phyloP scores from a whole-genome alignment of 2,888 invertebrate genomes.

The Sisyra nigra region DNA sequence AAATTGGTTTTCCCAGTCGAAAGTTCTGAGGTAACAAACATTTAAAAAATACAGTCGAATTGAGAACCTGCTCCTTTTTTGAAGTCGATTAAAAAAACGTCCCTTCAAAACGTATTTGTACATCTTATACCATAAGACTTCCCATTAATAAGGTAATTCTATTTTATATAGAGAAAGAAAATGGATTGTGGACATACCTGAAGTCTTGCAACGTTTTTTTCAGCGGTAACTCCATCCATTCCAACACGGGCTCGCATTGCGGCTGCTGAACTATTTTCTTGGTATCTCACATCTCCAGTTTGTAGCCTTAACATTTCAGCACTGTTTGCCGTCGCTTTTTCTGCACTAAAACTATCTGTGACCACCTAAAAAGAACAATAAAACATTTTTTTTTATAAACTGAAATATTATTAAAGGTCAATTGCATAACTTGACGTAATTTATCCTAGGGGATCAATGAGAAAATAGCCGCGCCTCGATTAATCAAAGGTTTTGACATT shows the following conservation, averaged over 20 bases:
- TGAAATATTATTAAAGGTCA: background rate
- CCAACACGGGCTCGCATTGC: constrained; percentile 65
- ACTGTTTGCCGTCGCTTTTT: constrained; percentile 54
- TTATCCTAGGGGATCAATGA: background rate
- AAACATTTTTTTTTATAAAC: constrained; percentile 3
- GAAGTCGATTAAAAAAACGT: too few relatives aligned
- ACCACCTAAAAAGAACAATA: constrained; percentile 36
- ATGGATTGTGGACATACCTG: too few relatives aligned
- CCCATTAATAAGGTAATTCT: too few relatives aligned
- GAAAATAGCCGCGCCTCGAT: too few relatives aligned
- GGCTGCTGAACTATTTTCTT: constrained; percentile 61
- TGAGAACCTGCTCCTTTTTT: too few relatives aligned
- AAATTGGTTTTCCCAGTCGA: too few relatives aligned
- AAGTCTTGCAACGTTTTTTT: constrained; percentile 67
- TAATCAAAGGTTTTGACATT: too few relatives aligned
- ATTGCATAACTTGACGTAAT: constrained; percentile 4
- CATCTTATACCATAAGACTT: too few relatives aligned
- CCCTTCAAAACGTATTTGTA: too few relatives aligned
- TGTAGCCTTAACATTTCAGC: constrained; percentile 60
- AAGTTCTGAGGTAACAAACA: too few relatives aligned
- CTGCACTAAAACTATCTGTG: constrained; percentile 67
- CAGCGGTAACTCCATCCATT: constrained; percentile 70
- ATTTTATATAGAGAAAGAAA: too few relatives aligned
- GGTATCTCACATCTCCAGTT: constrained; percentile 67
- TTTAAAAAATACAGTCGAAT: too few relatives aligned